These are phyloP conservation scores for Cromileptes altivelis DNA, from an alignment of 2,113 vertebrate species.

Conservation along the genomic window DNA sequence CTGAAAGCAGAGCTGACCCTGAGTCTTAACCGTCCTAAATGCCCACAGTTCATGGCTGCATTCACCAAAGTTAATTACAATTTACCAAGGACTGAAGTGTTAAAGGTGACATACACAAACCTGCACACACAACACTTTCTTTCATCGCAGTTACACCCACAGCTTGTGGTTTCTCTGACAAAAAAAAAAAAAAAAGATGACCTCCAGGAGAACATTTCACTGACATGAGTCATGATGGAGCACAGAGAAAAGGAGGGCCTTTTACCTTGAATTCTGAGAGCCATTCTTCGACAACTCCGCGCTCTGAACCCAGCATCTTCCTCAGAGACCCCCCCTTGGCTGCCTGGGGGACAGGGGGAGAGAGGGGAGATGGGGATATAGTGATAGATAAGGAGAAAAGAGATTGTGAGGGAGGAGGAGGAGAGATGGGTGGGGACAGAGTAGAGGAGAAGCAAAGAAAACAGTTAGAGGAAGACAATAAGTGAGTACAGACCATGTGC, in stretches of 20 bases:
- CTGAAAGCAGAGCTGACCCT: background rate
- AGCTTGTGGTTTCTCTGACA: constrained; percentile 3
- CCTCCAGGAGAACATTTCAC: constrained; percentile 26
- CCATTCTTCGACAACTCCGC: constrained; percentile 97
- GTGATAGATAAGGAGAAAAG: background rate
- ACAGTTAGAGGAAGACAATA: background rate
- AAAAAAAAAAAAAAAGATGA: background rate
- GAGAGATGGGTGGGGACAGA: background rate
- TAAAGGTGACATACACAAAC: constrained; percentile 3
- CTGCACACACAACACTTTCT: background rate
- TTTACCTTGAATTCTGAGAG: constrained; percentile 99
- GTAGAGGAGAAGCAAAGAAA: background rate
- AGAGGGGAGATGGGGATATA: background rate
- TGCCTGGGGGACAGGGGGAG: constrained; percentile 68
- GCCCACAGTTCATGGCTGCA: background rate
- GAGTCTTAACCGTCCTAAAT: background rate
- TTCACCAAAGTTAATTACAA: background rate
- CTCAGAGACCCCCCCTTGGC: constrained; percentile 78
- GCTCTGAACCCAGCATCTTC: constrained; percentile 96
- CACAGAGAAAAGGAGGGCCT: background rate
- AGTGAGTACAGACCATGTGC: background rate
- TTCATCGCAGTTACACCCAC: constrained; percentile 13
- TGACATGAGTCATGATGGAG: constrained; percentile 21
- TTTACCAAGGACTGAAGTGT: background rate
- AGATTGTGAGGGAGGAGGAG: background rate